Percentiles rank a stretch among this genome's conserved stretches.
phyloP scores from a whole-genome alignment of 2,888 invertebrate species.

The Coelinius sp. region DNA sequence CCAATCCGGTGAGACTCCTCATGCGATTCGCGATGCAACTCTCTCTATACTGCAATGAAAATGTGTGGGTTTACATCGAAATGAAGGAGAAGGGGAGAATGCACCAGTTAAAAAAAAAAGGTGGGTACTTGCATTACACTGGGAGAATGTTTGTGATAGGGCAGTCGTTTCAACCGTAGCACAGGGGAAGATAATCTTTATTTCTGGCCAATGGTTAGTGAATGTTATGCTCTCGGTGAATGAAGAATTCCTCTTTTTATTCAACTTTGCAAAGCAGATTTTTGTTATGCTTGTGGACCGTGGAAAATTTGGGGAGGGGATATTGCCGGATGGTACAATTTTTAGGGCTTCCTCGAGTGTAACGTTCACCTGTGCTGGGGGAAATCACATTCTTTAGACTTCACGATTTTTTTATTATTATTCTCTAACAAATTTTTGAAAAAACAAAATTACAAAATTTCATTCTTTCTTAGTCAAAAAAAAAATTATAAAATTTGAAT shows the following conservation, averaged over 20 bases:
- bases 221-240: slow-evolving; percentile 31
- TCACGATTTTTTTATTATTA: not conserved
- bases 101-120: slow-evolving; percentile 23
- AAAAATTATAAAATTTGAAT: too few species aligned
- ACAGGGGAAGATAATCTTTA: slow-evolving; percentile 48
- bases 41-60: not conserved
- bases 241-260: slow-evolving; percentile 26
- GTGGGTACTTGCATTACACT: slow-evolving; percentile 40
- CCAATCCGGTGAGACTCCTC: slow-evolving; percentile 46
- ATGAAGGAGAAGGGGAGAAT: slow-evolving; percentile 24
- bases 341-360: slow-evolving; percentile 4
- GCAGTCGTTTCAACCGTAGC: slow-evolving; percentile 40
- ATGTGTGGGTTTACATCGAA: not conserved
- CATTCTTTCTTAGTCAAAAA: too few species aligned
- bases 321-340: not conserved
- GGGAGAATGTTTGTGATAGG: slow-evolving; percentile 53
- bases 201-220: slow-evolving; percentile 44
- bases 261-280: slow-evolving; percentile 41
- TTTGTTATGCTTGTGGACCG: slow-evolving; percentile 5
- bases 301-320: slow-evolving; percentile 6
- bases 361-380: not conserved
- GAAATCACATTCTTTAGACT: not conserved
- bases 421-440: not conserved
- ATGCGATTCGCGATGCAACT: slow-evolving; percentile 54
- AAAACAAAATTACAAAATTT: too few species aligned